Percentiles rank a stretch among this genome's conserved stretches.
phyloP scores from a whole-genome alignment of 2,888 invertebrate species.

The Chymomyza amoena region DNA sequence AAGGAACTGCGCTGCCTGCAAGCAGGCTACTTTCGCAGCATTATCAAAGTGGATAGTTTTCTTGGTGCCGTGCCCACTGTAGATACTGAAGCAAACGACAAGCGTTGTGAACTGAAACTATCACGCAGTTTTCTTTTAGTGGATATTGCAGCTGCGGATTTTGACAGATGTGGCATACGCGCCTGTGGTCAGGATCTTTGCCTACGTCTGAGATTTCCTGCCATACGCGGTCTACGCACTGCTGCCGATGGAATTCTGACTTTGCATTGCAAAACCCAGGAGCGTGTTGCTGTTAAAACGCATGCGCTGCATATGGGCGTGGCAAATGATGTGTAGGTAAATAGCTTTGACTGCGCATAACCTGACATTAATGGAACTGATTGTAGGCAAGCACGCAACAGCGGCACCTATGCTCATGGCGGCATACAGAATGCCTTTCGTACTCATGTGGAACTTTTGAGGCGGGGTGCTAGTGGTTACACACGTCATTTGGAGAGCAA shows the following conservation, averaged over 20 bases:
- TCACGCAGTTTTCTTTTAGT: slow-evolving; percentile 75
- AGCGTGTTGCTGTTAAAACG: slow-evolving; percentile 80
- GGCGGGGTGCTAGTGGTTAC: slow-evolving; percentile 80
- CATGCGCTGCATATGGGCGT: slow-evolving; percentile 78
- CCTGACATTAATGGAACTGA: not conserved
- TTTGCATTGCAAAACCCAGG: slow-evolving; percentile 81
- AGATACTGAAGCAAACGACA: slow-evolving; percentile 74
- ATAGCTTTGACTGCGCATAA: not conserved
- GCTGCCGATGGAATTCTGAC: slow-evolving; percentile 80
- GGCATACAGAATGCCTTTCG: slow-evolving; percentile 81
- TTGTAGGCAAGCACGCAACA: slow-evolving; percentile 74
- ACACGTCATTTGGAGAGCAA: slow-evolving; percentile 80
- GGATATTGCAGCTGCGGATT: slow-evolving; percentile 79
- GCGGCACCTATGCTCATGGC: slow-evolving; percentile 80
- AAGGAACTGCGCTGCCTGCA: slow-evolving; percentile 77
- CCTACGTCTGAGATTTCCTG: slow-evolving; percentile 80
- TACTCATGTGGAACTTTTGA: slow-evolving; percentile 80
- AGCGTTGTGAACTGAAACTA: slow-evolving; percentile 71
- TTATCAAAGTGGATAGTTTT: slow-evolving; percentile 77
- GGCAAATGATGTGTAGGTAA: slow-evolving; percentile 78
- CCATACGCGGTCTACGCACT: slow-evolving; percentile 80
- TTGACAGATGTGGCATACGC: slow-evolving; percentile 80
- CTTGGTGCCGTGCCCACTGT: slow-evolving; percentile 75
- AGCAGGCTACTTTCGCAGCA: slow-evolving; percentile 76
- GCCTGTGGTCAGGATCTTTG: slow-evolving; percentile 80